Evolutionary conservation across 2,113 vertebrate genomes (phyloP).

Genomic region (Seriola aureovittata): DNA sequence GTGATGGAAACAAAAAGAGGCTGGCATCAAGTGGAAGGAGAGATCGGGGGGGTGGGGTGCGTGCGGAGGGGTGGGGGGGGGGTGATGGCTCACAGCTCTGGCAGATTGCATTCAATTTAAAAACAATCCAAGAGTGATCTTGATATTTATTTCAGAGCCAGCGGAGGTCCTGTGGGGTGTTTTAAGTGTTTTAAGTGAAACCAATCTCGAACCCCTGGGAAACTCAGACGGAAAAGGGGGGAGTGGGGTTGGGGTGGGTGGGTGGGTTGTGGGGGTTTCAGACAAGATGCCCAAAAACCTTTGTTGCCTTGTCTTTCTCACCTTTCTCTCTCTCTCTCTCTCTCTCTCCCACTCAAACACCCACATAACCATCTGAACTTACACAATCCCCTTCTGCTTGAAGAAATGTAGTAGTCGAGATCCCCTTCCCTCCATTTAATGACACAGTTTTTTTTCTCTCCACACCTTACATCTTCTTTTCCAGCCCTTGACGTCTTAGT

Average conservation of each 20-base stretch:
- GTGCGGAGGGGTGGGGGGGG: background rate
- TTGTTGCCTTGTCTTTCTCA: conserved; percentile 37
- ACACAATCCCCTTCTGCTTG: conserved; percentile 21
- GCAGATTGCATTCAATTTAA: conserved; percentile 80
- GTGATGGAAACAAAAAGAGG: conserved; percentile 68
- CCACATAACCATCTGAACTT: conserved; percentile 46
- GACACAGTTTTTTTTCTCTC: conserved; percentile 13
- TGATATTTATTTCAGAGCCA: conserved; percentile 75
- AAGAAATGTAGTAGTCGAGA: conserved; percentile 9
- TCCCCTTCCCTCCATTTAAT: conserved; percentile 11
- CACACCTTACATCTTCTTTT: background rate
- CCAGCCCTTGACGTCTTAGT: conserved; percentile 25
- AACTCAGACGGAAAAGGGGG: conserved; percentile 39
- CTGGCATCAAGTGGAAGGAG: conserved; percentile 62
- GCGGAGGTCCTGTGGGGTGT: conserved; percentile 54
- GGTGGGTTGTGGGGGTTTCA: conserved; percentile 30
- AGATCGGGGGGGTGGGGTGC: conserved; percentile 28
- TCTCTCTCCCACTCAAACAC: conserved; percentile 16
- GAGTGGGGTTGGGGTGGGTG: background rate
- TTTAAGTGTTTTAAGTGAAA: conserved; percentile 80
- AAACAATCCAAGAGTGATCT: conserved; percentile 76
- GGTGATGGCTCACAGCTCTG: conserved; percentile 68
- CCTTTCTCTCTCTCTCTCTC: background rate
- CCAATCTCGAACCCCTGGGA: conserved; percentile 64
- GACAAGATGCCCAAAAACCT: conserved; percentile 50